Evolutionary conservation across 2,888 invertebrate species (phyloP).

Genomic region (Alviniconcha strummeri): DNA sequence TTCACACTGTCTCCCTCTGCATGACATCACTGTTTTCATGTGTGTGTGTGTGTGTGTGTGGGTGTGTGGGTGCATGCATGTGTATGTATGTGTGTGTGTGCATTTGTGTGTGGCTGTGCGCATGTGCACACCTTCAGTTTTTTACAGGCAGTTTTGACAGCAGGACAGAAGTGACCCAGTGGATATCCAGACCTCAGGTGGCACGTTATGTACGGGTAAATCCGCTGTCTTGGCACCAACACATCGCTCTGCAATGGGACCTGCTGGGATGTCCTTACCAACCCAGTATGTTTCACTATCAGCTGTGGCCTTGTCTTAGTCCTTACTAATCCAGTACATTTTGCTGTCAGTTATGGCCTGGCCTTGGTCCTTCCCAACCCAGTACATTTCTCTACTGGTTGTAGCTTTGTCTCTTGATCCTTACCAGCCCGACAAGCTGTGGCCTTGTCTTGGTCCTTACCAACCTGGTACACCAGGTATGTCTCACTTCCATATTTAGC

Average conservation of each 20-base stretch:
- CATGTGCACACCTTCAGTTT: constrained; percentile 44
- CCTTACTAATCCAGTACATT: neutral
- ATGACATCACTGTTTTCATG: too few relatives aligned
- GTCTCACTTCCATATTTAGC: too few relatives aligned
- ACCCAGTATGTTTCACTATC: too few relatives aligned
- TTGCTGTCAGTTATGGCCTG: neutral
- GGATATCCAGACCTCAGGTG: constrained; percentile 47
- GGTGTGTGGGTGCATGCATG: neutral
- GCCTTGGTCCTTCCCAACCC: too few relatives aligned
- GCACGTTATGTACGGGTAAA: constrained; percentile 54
- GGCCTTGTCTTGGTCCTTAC: too few relatives aligned
- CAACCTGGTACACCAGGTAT: too few relatives aligned
- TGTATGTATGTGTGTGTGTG: neutral
- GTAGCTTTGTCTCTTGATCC: neutral
- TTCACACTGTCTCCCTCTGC: too few relatives aligned
- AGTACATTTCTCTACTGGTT: too few relatives aligned
- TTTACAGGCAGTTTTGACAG: constrained; percentile 50
- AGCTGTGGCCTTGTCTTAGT: neutral
- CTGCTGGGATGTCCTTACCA: constrained; percentile 37
- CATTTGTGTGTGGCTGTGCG: neutral
- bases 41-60: neutral
- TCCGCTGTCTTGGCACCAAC: constrained; percentile 52
- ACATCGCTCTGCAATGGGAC: constrained; percentile 53
- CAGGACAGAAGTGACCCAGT: constrained; percentile 35
- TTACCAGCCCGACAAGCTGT: neutral